A percentile compares a stretch with the other conserved stretches of the same genome.
These are phyloP conservation scores for Tiliacea citrago DNA, from an alignment of 2,888 invertebrate genomes.

Conservation along the genomic window DNA sequence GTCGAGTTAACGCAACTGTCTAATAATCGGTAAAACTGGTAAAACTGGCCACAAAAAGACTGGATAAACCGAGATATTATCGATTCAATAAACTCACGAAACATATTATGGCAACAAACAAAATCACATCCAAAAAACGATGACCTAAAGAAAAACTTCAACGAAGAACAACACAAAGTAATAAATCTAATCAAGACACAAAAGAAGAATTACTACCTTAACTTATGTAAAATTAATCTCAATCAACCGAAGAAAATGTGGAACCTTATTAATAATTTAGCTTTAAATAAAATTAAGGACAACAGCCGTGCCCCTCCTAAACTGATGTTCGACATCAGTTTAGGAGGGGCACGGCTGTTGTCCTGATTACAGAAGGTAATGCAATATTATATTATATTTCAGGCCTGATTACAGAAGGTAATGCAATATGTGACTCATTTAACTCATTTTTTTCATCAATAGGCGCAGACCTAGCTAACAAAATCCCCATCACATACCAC, in stretches of 20 bases:
- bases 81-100: neutral
- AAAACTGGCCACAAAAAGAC: neutral
- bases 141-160: neutral
- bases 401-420: neutral
- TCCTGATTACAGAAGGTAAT: too few species aligned
- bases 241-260: too few species aligned
- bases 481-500: neutral
- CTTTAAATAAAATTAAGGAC: neutral
- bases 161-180: neutral
- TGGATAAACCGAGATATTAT: conserved; percentile 3
- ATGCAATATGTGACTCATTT: neutral
- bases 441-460: neutral
- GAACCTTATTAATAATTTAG: conserved; percentile 4
- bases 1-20: too few species aligned
- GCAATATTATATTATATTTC: neutral
- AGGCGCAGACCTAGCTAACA: neutral
- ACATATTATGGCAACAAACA: neutral
- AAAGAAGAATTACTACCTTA: neutral
- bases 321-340: neutral
- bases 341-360: too few species aligned
- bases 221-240: neutral
- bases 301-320: neutral
- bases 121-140: neutral
- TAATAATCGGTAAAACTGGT: too few species aligned
- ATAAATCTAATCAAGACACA: neutral